Percentiles rank a stretch among this genome's conserved stretches.
Evolutionary conservation across 2,113 vertebrate species (phyloP).

Genomic region (Antigone vipio): DNA sequence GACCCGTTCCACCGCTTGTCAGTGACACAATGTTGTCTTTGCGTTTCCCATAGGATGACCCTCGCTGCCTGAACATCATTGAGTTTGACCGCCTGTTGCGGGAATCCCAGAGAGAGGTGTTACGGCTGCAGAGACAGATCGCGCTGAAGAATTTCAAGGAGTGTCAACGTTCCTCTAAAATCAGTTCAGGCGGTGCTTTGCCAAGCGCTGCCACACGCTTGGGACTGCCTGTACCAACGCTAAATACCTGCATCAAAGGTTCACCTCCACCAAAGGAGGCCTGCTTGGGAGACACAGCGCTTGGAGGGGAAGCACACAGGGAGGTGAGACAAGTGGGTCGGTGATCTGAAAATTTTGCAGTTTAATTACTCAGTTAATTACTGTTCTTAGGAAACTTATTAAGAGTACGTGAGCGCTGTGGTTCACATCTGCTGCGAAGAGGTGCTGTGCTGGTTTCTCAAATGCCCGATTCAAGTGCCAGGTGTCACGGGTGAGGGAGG

Average conservation of each 20-base stretch:
- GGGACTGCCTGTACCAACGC: neutral
- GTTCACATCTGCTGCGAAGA: rapidly evolving
- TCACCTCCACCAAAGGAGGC: neutral
- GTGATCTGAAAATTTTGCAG: rapidly evolving
- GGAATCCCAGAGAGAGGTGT: conserved; percentile 93
- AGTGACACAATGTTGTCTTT: rapidly evolving
- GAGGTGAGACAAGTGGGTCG: conserved; percentile 48
- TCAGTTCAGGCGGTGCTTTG: neutral
- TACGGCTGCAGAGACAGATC: conserved; percentile 93
- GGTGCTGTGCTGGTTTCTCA: neutral
- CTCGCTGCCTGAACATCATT: conserved; percentile 66
- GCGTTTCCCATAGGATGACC: conserved; percentile 36
- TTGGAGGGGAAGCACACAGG: neutral
- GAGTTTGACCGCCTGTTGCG: conserved; percentile 88
- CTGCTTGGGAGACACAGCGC: neutral
- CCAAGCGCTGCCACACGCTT: rapidly evolving
- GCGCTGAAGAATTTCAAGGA: conserved; percentile 79
- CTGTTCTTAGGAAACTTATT: neutral
- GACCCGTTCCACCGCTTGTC: neutral
- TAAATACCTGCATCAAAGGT: neutral
- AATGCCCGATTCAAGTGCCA: rapidly evolving
- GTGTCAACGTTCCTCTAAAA: neutral
- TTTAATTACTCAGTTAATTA: neutral
- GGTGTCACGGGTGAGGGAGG: no score
- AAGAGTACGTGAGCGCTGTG: neutral